Evolutionary conservation across 2,888 invertebrate species (phyloP), one percentile per base, ranked within the genome.

Genomic region (Leistus spinibarbis): DNA sequence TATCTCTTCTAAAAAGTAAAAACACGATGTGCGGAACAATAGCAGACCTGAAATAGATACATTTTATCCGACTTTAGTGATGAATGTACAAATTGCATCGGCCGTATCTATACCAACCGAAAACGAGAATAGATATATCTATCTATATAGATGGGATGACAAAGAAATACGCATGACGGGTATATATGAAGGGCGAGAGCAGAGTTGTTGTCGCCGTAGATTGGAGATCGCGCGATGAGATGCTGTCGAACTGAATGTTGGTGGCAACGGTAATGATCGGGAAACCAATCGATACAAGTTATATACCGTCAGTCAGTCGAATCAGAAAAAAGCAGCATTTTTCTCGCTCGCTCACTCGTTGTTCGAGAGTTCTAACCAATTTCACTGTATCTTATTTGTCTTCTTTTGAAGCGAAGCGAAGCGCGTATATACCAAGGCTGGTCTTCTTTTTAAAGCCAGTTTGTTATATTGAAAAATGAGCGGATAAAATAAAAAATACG

Each of bases 271-370:
- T 63, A 71, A 71, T 71, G 71, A 64, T 71, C 27, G 64, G 71
- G 64, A 71, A 64, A 71, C 64, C 71, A 71, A 71, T 71, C 71
- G 71, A 71, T 71, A 71, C 71, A 64, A 69, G n/a, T n/a, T 69
- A 60, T 40, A 40, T 40, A 40, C 7, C 40, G 40, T 40, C 40
- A 40, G 40, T 69, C 69, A 69, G 60, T 69, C 24, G 69, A 40
- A 40, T 40, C 40, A 40, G 40, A 40, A 66, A 53, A 54, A 54
- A 56, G 56, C 68, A n/a, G 54, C 57, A 57, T 40, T 60, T 60
- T 60, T 60, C 60, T 69, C 69, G n/a, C 69, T 69, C 69, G 57
- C 56, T 68, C 68, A 68, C 23, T 68, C 56, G 54, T 56, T 16
- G 68, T 54, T 68, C 54, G 54, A 23, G 40, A 40, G 7, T 40